Conservation (phyloP, 2,888 invertebrate species). For the Camptogramma bilineatum region DNA sequence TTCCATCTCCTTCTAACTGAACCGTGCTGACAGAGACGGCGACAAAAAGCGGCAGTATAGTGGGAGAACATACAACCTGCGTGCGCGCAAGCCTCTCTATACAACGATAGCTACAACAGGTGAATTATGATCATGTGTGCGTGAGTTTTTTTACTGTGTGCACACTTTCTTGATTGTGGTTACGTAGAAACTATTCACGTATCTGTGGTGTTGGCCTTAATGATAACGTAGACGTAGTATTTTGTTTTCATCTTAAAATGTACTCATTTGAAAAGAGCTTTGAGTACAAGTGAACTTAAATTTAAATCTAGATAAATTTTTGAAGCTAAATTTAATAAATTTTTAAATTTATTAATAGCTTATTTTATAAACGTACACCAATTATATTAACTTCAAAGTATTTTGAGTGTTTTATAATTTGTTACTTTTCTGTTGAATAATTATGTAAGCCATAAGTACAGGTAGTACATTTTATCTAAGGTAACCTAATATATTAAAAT, state of each 20-base stretch:
- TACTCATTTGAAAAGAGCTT: conserved; percentile 29
- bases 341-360: not conserved
- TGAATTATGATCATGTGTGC: conserved; percentile 75
- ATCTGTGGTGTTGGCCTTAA: conserved; percentile 52
- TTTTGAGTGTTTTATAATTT: too few species aligned
- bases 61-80: conserved; percentile 79
- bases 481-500: too few species aligned
- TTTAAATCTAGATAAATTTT: conserved; percentile 21
- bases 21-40: conserved; percentile 54
- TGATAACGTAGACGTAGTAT: conserved; percentile 81
- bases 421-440: too few species aligned
- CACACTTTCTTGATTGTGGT: conserved; percentile 68
- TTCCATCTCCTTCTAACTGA: conserved; percentile 56
- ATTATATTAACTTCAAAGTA: too few species aligned
- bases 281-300: conserved; percentile 15
- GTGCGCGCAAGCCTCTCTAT: conserved; percentile 76
- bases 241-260: conserved; percentile 70
- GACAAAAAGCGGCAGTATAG: conserved; percentile 59
- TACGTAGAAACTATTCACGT: conserved; percentile 16
- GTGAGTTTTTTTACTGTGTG: conserved; percentile 65
- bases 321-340: not conserved
- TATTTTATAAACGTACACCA: not conserved
- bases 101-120: conserved; percentile 75
- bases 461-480: too few species aligned
- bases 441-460: too few species aligned